Evolutionary conservation across 1,140 invertebrate species (phyloP).

Genomic region (Parapsyche elsis): DNA sequence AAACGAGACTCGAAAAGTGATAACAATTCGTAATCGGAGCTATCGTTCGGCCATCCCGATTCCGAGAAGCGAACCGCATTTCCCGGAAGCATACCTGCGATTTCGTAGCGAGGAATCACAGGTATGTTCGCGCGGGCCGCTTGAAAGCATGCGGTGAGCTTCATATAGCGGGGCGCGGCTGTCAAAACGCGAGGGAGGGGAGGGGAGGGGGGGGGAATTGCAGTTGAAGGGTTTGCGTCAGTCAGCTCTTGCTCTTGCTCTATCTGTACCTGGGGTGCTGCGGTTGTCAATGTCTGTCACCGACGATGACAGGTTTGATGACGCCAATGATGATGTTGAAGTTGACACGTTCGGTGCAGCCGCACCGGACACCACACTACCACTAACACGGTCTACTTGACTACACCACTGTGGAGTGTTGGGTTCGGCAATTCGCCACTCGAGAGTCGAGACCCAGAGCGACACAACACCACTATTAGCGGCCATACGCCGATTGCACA

Average conservation of each 20-base stretch:
- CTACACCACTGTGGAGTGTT: too few relatives aligned
- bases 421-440: too few relatives aligned
- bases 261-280: background rate
- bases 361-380: too few relatives aligned
- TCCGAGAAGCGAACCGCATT: background rate
- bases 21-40: background rate
- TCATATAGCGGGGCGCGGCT: background rate
- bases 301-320: too few relatives aligned
- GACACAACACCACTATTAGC: too few relatives aligned
- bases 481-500: too few relatives aligned
- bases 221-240: background rate
- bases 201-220: background rate
- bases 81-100: conserved; percentile 9
- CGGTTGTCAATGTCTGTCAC: too few relatives aligned
- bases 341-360: background rate
- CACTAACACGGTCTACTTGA: too few relatives aligned
- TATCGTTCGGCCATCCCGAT: background rate
- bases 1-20: background rate
- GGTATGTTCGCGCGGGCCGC: background rate
- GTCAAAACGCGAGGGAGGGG: background rate
- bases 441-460: too few relatives aligned
- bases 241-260: background rate
- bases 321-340: too few relatives aligned
- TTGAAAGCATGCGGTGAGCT: too few relatives aligned
- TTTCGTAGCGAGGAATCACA: background rate